Base-by-base conservation (phyloP, 2,888 invertebrate species). In the Neoaliturus tenellus region DNA sequence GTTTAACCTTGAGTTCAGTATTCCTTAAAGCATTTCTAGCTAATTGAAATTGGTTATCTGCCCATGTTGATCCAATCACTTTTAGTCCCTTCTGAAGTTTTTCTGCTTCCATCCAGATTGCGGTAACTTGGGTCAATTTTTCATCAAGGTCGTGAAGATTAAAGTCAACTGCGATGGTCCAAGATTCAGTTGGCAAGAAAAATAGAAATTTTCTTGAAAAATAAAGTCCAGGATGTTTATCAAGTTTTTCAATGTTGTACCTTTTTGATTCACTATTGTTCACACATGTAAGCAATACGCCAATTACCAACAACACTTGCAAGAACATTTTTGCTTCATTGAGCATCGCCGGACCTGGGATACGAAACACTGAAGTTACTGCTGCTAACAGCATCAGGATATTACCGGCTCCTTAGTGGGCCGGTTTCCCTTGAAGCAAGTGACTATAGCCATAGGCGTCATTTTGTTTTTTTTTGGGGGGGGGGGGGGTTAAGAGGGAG, bases 71-170 rank as follows among this genome's bases (percentile, higher is more conserved):
- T 33, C 28, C 31, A 14, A 33, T 33, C 3, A 33, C 33, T 4
- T 44, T n/a, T n/a, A n/a, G n/a, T n/a, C 12, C 2, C 4, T 78
- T 28, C 17, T 51, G 3, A 20, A 78, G 23, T 33, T 51, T 51
- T 5, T 12, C 2, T 20, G 78, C 23, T 35, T 48, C 55, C 0
- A 55, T 1, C 51, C 55, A 78, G 1, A 78, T 78, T 1, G 0
- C 12, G 89, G 89, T 12, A 14, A 44, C 12, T 33, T 78, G 8
- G 3, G 1, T 23, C 33, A 78, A 20, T 33, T 78, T 78, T 0
- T 55, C 33, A 12, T 78, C 55, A 4, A 78, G 20, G 2, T 78
- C 55, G 12, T n/a, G 3, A 1, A 78, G 55, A 23, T 78, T 55
- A 8, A n/a, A 20, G 55, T 78, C 78, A n/a, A 78, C n/a, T 1